Evolutionary conservation across 2,797 vertebrate genomes (phyloP).

Genomic region (Acrossocheilus wenchowensis): DNA sequence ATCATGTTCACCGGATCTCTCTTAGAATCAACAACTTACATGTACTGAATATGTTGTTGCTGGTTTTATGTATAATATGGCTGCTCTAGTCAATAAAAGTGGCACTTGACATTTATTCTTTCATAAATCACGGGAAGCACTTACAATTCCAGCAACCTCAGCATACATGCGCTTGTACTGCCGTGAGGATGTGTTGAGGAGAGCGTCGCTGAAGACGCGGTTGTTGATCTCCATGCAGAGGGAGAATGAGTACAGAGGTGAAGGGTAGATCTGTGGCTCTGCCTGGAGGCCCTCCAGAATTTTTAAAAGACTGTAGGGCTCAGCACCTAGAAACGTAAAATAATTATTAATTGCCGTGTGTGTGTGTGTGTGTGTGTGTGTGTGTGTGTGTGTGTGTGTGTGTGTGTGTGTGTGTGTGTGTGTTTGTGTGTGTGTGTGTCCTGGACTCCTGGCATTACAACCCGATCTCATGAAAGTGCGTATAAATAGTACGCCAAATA

Average conservation of each 20-base stretch:
- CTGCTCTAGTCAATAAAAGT: neutral
- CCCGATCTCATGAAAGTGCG: too few relatives aligned
- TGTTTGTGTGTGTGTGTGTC: too few relatives aligned
- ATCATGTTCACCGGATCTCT: neutral
- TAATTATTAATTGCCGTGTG: too few relatives aligned
- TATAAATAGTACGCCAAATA: too few relatives aligned
- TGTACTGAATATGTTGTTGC: neutral
- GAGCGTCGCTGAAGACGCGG: constrained; percentile 55
- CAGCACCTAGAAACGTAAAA: constrained; percentile 40
- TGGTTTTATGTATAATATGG: neutral
- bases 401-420: too few relatives aligned
- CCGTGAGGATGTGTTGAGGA: constrained; percentile 46
- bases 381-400: too few relatives aligned
- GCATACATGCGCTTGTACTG: constrained; percentile 54
- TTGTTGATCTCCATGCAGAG: constrained; percentile 70
- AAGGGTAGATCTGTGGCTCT: neutral
- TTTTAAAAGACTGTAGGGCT: constrained; percentile 5
- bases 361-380: neutral
- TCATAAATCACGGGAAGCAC: constrained; percentile 14
- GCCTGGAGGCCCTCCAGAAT: neutral
- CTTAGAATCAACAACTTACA: neutral
- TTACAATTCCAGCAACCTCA: constrained; percentile 67
- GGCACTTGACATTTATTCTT: neutral
- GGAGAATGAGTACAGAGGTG: neutral
- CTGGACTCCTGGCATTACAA: neutral